Evolutionary conservation across 1,140 invertebrate species (phyloP).

Genomic region (Camponotus floridanus): DNA sequence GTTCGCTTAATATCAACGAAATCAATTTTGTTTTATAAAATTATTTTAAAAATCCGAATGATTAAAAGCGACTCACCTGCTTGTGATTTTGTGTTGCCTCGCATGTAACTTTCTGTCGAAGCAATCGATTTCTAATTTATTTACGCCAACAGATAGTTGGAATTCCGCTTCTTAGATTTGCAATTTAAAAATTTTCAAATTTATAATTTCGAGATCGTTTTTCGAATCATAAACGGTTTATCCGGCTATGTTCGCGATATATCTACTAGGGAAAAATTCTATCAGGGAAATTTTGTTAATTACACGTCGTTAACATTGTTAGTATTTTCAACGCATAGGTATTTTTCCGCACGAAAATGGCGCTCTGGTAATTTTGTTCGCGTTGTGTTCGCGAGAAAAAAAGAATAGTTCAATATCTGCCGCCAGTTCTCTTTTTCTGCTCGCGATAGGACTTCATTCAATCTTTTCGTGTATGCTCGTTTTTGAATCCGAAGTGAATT

Average conservation of each 20-base stretch:
- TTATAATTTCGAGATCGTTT: background rate
- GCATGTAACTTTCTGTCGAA: background rate
- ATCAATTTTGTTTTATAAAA: conserved; percentile 1
- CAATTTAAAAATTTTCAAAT: conserved; percentile 20
- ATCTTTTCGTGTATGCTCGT: background rate
- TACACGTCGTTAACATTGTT: background rate
- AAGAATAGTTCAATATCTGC: background rate
- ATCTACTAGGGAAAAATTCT: background rate
- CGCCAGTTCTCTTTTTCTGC: background rate
- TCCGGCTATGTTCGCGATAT: background rate
- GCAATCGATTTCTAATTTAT: conserved; percentile 54
- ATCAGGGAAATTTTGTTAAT: too few species aligned
- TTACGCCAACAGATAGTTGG: conserved; percentile 30
- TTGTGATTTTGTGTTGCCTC: background rate
- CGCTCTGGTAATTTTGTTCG: background rate
- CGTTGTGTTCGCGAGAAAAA: too few species aligned
- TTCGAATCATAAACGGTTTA: background rate
- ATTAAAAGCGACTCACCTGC: conserved; percentile 32
- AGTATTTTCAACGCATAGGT: conserved; percentile 16
- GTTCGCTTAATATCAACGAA: background rate
- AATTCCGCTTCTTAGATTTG: conserved; percentile 35
- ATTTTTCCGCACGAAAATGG: background rate
- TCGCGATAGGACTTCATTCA: background rate
- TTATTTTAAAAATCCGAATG: conserved; percentile 13
- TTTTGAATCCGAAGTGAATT: background rate